Base-by-base conservation (phyloP, 1,140 invertebrate genomes). In the Bombus fervidus region DNA sequence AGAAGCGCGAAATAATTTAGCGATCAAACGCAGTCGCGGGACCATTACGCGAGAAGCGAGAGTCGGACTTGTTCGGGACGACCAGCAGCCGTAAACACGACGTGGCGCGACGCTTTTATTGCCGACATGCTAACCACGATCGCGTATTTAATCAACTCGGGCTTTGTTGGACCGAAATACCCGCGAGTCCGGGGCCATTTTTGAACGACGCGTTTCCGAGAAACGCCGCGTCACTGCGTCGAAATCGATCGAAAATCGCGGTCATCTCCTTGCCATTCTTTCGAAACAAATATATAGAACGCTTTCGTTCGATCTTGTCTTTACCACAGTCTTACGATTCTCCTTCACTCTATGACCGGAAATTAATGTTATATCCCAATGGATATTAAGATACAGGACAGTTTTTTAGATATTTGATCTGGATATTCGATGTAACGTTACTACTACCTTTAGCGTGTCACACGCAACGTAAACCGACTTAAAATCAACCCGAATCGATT, bases 121-220 rank as follows among this genome's bases (percentile, higher is more conserved):
- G 86, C 83, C 76, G 28, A 57, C 81, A 78, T 62, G 80, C 85
- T 81, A 78, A 86, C 73, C 76, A 66, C 72, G 47, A 81, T 80
- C 57, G 78, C 77, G 74, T 77, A 85, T 87, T 87, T 85, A 87
- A 87, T 87, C 86, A 86, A 83, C 66, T 34, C 62, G 22, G 80
- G 64, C 81, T 83, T 86, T 86, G 85, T 86, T 77, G n/a, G 59
- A 79, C 68, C 41, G 43, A 87, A 84, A 87, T 87, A 87, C 37
- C 75, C 75, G 66, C 53, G 73, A 75, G 53, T n/a, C 62, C 57
- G 75, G 28, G 39, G 39, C 31, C 66, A 68, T 84, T 84, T 86
- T 83, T 53, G n/a, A 74, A 31, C 62, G 59, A 43, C 15, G n/a
- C 2, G 18, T n/a, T 75, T 66, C 72, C n/a, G 39, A 72, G 79